Conservation (phyloP, 2,797 vertebrate genomes). For the Sibirionetta formosa region DNA sequence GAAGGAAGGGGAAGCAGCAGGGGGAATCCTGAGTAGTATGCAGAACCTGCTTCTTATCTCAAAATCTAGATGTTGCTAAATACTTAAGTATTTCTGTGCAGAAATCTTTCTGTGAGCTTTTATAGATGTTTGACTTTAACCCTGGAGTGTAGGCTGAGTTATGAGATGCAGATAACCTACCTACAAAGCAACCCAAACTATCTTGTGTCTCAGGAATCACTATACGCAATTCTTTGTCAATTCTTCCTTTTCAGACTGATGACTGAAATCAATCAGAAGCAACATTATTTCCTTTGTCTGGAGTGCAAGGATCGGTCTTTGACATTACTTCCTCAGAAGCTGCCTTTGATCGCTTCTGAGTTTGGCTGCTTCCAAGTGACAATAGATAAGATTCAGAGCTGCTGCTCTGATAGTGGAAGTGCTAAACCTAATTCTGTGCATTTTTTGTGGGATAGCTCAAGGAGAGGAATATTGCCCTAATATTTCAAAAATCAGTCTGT, state of each 20-base stretch:
- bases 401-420: not conserved
- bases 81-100: not conserved
- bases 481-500: not conserved
- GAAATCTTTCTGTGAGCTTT: not conserved
- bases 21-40: not conserved
- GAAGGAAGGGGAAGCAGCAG: not conserved
- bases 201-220: not conserved
- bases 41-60: not conserved
- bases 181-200: not conserved
- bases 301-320: not conserved
- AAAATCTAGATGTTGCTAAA: not conserved
- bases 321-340: not conserved
- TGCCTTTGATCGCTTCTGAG: not conserved
- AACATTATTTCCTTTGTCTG: not conserved
- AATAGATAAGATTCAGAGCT: not conserved
- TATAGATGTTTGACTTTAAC: not conserved
- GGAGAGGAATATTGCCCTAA: rapidly evolving
- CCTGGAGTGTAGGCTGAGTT: too few species aligned
- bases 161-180: not conserved
- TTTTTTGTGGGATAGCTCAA: not conserved
- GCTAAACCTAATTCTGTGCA: not conserved
- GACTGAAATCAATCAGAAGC: not conserved
- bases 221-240: not conserved
- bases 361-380: not conserved
- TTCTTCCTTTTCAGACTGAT: not conserved